Evolutionary conservation across 2,888 invertebrate species (phyloP).

Genomic region (Epinotia nisella): DNA sequence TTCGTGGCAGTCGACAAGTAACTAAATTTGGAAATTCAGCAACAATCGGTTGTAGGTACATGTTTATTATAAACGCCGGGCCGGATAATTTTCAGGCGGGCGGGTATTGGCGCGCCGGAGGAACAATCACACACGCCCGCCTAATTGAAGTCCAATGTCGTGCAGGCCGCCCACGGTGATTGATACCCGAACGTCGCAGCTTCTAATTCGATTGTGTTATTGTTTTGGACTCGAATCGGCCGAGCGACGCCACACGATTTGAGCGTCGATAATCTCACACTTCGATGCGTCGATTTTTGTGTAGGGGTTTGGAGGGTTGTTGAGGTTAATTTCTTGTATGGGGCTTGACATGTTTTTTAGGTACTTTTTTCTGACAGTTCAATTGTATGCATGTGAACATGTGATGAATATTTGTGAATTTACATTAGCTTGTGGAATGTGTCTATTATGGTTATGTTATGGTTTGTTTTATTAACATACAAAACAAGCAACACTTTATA

Average conservation of each 20-base stretch:
- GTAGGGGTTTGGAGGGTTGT: conserved; percentile 42
- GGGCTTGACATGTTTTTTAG: neutral
- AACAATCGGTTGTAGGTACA: conserved; percentile 23
- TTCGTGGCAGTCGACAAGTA: neutral
- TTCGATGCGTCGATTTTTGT: conserved; percentile 46
- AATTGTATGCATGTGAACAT: too few relatives aligned
- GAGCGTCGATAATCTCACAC: conserved; percentile 28
- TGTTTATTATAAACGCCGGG: conserved; percentile 20
- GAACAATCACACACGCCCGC: conserved; percentile 76
- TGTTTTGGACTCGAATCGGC: conserved; percentile 71
- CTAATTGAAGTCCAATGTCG: conserved; percentile 85
- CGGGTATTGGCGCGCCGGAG: conserved; percentile 39
- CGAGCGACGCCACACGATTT: conserved; percentile 17
- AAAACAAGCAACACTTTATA: too few relatives aligned
- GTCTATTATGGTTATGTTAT: too few relatives aligned
- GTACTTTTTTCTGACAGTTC: too few relatives aligned
- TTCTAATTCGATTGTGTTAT: conserved; percentile 81
- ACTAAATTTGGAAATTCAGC: conserved; percentile 4
- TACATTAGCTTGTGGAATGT: too few relatives aligned
- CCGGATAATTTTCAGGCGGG: conserved; percentile 26
- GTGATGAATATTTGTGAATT: too few relatives aligned
- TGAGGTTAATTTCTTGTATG: conserved; percentile 54
- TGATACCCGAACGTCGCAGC: conserved; percentile 76
- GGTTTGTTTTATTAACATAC: too few relatives aligned
- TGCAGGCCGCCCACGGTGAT: conserved; percentile 81